Evolutionary conservation across 2,888 invertebrate genomes (phyloP).

Genomic region (Lycocerus yunnanus): DNA sequence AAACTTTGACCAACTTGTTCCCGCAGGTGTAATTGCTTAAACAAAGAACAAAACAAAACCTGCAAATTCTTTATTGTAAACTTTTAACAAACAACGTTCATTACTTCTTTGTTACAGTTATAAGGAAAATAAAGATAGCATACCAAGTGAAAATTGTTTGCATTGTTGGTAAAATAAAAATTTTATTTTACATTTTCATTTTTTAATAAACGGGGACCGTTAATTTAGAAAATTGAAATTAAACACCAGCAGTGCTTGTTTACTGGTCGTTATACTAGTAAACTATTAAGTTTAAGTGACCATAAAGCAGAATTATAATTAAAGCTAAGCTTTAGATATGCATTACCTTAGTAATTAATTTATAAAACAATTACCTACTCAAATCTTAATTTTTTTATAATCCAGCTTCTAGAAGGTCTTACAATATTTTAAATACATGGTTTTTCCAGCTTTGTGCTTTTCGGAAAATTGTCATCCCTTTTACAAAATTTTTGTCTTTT

Average conservation of each 20-base stretch:
- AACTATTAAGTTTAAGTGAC: not conserved
- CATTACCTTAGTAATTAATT: not conserved
- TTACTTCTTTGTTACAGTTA: not conserved
- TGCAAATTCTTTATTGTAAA: constrained; percentile 10
- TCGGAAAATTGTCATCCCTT: too few relatives aligned
- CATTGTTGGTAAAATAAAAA: not conserved
- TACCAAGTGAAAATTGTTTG: not conserved
- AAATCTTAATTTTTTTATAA: not conserved
- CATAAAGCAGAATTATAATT: not conserved
- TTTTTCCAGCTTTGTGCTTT: too few relatives aligned
- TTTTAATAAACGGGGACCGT: not conserved
- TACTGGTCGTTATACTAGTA: not conserved
- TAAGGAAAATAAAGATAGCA: not conserved
- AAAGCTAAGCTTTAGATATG: not conserved
- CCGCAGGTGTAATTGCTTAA: constrained; percentile 21
- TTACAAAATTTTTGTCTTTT: too few relatives aligned
- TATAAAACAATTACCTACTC: not conserved
- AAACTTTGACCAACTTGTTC: constrained; percentile 18
- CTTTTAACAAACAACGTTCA: constrained; percentile 9
- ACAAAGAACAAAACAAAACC: constrained; percentile 22
- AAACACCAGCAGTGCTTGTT: not conserved
- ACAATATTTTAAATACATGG: too few relatives aligned
- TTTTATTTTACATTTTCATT: not conserved
- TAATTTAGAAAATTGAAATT: not conserved
- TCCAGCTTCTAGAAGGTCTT: too few relatives aligned